Percentiles rank a stretch among this genome's conserved stretches.
Evolutionary conservation across 2,797 vertebrate species (phyloP).

Genomic region (Tenualosa ilisha): DNA sequence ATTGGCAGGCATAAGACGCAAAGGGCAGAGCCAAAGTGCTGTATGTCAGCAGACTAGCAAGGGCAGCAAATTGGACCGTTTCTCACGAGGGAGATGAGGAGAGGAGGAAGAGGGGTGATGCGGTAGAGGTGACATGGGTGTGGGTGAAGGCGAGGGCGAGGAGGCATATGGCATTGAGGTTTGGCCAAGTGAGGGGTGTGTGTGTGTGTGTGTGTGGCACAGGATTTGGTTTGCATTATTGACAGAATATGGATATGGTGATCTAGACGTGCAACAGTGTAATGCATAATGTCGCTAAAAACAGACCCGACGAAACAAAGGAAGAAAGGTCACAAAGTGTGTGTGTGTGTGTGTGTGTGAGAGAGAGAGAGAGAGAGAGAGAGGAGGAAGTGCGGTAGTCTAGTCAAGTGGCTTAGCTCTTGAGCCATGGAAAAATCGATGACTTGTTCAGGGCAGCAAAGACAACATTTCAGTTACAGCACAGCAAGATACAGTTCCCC

Average conservation of each 20-base stretch:
- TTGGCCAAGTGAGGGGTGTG: neutral
- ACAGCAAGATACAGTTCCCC: constrained; percentile 49
- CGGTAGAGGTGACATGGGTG: neutral
- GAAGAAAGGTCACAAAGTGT: constrained; percentile 17
- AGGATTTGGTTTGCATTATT: constrained; percentile 19
- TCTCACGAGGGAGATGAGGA: neutral
- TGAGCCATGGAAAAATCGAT: constrained; percentile 60
- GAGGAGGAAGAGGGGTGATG: neutral
- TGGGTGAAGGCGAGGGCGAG: neutral
- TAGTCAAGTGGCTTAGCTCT: constrained; percentile 63
- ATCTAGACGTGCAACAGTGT: constrained; percentile 19
- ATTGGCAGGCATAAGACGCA: constrained; percentile 1
- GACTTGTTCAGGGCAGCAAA: constrained; percentile 61
- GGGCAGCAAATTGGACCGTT: neutral
- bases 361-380: neutral
- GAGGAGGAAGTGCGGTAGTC: constrained; percentile 53
- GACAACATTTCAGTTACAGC: constrained; percentile 66
- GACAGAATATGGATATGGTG: constrained; percentile 10
- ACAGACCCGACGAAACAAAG: constrained; percentile 11
- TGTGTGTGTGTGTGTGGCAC: neutral
- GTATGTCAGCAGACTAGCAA: neutral
- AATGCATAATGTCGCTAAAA: constrained; percentile 9
- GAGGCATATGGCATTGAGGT: constrained; percentile 13
- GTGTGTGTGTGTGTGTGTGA: neutral
- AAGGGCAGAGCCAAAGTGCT: neutral